A percentile compares a stretch with the other conserved stretches of the same genome.
phyloP scores from a whole-genome alignment of 2,888 invertebrate species.

The Apamea epomidion region DNA sequence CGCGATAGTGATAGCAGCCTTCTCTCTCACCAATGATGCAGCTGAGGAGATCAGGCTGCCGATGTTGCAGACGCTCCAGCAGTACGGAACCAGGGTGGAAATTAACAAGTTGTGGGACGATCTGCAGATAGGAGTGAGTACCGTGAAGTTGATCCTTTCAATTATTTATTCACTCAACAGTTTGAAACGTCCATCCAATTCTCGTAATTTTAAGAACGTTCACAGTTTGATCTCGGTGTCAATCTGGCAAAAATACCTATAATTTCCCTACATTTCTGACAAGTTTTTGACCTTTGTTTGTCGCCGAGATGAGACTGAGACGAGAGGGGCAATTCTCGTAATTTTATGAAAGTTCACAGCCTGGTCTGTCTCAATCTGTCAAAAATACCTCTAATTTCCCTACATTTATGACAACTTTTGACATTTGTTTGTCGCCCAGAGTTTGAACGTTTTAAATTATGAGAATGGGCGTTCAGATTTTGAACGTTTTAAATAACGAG shows the following conservation, averaged over 20 bases:
- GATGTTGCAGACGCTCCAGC: slow-evolving; percentile 77
- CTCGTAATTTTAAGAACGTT: not conserved
- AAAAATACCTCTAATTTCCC: no score
- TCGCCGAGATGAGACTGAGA: no score
- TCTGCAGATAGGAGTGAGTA: slow-evolving; percentile 81
- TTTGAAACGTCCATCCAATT: not conserved
- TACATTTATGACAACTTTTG: not conserved
- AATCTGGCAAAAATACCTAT: not conserved
- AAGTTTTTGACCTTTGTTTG: not conserved
- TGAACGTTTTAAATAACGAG: no score
- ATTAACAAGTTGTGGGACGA: slow-evolving; percentile 82
- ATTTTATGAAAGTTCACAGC: not conserved
- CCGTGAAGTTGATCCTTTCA: not conserved
- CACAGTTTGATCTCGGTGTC: not conserved
- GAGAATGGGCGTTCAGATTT: no score
- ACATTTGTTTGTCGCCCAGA: no score
- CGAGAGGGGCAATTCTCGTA: no score
- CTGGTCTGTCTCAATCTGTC: no score
- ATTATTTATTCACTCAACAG: not conserved
- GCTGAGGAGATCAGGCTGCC: slow-evolving; percentile 74
- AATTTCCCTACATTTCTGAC: no score
- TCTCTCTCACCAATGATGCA: slow-evolving; percentile 75
- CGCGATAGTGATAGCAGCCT: slow-evolving; percentile 78
- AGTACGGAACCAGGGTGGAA: slow-evolving; percentile 75
- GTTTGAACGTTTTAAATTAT: no score